Conservation (phyloP, 2,888 invertebrate species). For the Rotaria sp. region DNA sequence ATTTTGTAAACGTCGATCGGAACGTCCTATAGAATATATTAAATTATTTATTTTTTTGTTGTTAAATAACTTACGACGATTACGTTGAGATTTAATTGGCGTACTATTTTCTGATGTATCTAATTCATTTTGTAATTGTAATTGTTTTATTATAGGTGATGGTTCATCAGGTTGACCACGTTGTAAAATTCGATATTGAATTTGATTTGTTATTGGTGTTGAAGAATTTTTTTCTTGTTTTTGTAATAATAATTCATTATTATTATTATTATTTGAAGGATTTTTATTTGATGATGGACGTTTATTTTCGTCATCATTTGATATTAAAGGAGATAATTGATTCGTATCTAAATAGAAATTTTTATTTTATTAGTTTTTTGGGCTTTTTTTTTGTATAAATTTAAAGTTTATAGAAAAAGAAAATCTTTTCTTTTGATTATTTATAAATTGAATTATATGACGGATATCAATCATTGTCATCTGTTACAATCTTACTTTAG, state of each 20-base stretch:
- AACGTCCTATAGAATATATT: background rate
- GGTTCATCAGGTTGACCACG: background rate
- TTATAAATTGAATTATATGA: background rate
- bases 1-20: conserved; percentile 1
- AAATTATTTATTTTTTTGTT: too few species aligned
- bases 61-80: background rate
- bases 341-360: background rate
- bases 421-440: too few species aligned
- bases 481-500: background rate
- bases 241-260: background rate
- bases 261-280: background rate
- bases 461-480: background rate
- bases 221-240: background rate
- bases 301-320: background rate
- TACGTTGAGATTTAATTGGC: background rate
- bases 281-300: background rate
- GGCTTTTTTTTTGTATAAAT: too few species aligned
- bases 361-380: too few species aligned
- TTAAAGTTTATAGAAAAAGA: too few species aligned
- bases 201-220: background rate
- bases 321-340: background rate
- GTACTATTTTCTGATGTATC: background rate
- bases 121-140: background rate
- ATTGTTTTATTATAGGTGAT: background rate
- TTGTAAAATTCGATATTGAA: conserved; percentile 24